Conservation (phyloP, 2,113 vertebrate species). For the Malaclemys terrapin region DNA sequence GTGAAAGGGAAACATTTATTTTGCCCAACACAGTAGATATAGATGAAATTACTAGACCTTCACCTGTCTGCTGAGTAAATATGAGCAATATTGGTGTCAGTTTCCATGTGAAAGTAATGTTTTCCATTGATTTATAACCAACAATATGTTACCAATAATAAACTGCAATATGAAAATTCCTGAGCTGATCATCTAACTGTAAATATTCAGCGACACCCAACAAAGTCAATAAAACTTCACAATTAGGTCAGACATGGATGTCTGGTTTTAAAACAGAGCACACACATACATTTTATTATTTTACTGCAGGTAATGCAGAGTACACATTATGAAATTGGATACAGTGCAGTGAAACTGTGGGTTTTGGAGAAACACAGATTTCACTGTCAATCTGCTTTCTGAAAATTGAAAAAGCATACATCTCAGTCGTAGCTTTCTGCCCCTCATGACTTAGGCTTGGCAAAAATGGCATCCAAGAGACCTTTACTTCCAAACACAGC, state of each 20-base stretch:
- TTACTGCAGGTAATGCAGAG: background rate
- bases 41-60: conserved; percentile 41
- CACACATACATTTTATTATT: background rate
- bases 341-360: background rate
- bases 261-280: background rate
- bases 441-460: background rate
- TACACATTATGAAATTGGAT: background rate
- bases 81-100: conserved; percentile 19
- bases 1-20: conserved; percentile 69
- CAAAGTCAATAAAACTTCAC: conserved; percentile 22
- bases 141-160: background rate
- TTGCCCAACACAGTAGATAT: conserved; percentile 35
- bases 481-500: background rate
- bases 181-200: conserved; percentile 27
- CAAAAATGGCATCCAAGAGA: background rate
- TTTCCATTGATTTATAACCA: conserved; percentile 50
- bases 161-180: conserved; percentile 32
- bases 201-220: conserved; percentile 24
- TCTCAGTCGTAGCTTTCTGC: background rate
- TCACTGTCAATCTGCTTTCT: conserved; percentile 4
- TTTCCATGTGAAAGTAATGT: conserved; percentile 56
- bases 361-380: background rate
- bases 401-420: background rate
- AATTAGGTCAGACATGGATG: conserved; percentile 6
- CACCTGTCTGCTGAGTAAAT: conserved; percentile 37